Percentiles rank a stretch among this genome's conserved stretches.
Evolutionary conservation across 2,113 vertebrate species (phyloP).

Genomic region (Oryctolagus cuniculus): mOryCun1.1 NC_091438.1:7527501-7528000

Average conservation of each 20-base stretch:
- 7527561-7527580: neutral
- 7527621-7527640: slow-evolving; percentile 50
- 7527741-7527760: slow-evolving; percentile 71
- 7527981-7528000: neutral
- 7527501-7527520: no score
- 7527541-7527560: neutral
- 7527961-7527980: neutral
- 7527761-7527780: slow-evolving; percentile 84
- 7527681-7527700: slow-evolving; percentile 78
- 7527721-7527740: slow-evolving; percentile 43
- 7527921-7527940: neutral
- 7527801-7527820: neutral
- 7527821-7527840: neutral
- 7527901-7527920: slow-evolving; percentile 28
- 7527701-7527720: slow-evolving; percentile 74
- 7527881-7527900: neutral
- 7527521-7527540: neutral
- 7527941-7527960: neutral
- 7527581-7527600: neutral
- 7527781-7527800: neutral
- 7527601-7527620: neutral
- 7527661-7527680: slow-evolving; percentile 83
- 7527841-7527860: neutral
- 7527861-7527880: slow-evolving; percentile 7
- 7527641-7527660: slow-evolving; percentile 83